These are phyloP conservation scores for Oligia fasciuncula DNA, from an alignment of 2,888 invertebrate species.

Conservation along the genomic window DNA sequence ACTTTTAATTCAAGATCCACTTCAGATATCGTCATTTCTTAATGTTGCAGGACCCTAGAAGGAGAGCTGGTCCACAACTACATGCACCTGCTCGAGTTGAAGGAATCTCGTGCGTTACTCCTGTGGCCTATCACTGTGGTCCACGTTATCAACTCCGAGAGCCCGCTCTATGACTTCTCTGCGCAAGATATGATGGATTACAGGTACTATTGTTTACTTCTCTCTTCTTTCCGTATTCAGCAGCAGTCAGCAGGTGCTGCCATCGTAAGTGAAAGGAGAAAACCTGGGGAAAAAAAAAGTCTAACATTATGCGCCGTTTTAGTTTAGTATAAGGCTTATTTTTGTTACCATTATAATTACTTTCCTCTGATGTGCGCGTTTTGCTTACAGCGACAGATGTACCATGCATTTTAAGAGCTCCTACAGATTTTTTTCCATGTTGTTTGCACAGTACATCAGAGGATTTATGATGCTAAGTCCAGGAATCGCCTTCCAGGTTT, in stretches of 20 bases:
- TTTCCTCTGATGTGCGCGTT: background rate
- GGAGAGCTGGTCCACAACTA: constrained; percentile 93
- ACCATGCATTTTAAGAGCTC: background rate
- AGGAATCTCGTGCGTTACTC: constrained; percentile 92
- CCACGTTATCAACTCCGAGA: constrained; percentile 94
- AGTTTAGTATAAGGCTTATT: background rate
- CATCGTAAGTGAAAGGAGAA: background rate
- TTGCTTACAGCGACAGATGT: background rate
- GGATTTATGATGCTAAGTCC: background rate
- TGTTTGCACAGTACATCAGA: too few relatives aligned
- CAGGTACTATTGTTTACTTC: constrained; percentile 75
- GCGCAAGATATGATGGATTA: constrained; percentile 94
- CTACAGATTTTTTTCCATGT: background rate
- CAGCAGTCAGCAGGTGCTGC: background rate
- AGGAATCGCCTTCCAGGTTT: background rate
- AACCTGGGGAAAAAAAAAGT: background rate
- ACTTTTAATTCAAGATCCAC: too few relatives aligned
- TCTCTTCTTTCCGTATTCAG: background rate
- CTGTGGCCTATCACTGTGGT: constrained; percentile 97
- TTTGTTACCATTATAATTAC: background rate
- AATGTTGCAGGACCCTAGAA: constrained; percentile 86
- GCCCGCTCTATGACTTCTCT: constrained; percentile 94
- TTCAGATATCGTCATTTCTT: background rate
- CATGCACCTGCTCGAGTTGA: constrained; percentile 92
- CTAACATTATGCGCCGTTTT: background rate